These are phyloP conservation scores for Montipora sp. DNA, from an alignment of 64 coral and sea anemone species.

Conservation along the genomic window DNA sequence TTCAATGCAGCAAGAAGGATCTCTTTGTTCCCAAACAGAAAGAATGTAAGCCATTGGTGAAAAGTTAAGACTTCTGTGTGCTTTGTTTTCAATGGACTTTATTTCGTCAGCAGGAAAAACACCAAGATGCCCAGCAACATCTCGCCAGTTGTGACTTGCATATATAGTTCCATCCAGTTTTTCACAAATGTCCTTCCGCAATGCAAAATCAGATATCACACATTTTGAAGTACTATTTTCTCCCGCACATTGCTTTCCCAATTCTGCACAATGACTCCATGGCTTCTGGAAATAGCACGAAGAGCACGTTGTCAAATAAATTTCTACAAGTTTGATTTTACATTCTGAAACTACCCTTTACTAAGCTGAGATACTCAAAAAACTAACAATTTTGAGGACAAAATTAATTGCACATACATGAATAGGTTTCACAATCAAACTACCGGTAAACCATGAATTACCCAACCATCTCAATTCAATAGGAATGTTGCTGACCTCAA, in stretches of 20 bases:
- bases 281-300: background rate
- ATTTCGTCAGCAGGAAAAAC: conserved; percentile 51
- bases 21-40: conserved; percentile 45
- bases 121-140: conserved; percentile 44
- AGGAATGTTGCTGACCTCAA: too few relatives aligned
- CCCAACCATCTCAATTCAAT: too few relatives aligned
- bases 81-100: conserved; percentile 21
- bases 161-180: conserved; percentile 23
- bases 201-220: conserved; percentile 8
- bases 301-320: background rate
- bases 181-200: conserved; percentile 28
- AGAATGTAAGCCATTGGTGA: conserved; percentile 70
- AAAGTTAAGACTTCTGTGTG: conserved; percentile 20
- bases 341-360: too few relatives aligned
- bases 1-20: conserved; percentile 40
- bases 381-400: too few relatives aligned
- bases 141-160: conserved; percentile 51
- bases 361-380: too few relatives aligned
- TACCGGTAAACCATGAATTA: too few relatives aligned
- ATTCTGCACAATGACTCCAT: background rate
- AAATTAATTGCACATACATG: too few relatives aligned
- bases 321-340: background rate
- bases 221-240: background rate
- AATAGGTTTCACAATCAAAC: too few relatives aligned
- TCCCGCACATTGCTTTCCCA: background rate